Base-by-base conservation (phyloP, 30 jellyfish, hydroid and myxozoan species). In the Rhopilema esculentum region DNA sequence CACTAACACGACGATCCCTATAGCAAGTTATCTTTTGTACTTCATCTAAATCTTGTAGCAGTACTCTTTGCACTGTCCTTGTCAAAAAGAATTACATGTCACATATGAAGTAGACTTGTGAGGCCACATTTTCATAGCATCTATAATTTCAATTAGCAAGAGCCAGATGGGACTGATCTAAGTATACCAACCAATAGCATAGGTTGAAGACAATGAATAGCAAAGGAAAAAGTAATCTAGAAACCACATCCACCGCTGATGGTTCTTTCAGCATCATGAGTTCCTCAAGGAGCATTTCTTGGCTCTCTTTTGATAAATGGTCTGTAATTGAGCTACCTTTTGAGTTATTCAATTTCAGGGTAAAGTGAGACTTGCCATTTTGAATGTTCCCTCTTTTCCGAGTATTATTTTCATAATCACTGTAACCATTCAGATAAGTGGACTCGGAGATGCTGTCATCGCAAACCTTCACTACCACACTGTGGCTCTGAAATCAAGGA, bases 261-360 rank as follows among this genome's bases (percentile, higher is more conserved):
- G 93, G 93, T 72, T 75, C 66, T 71, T 85, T 85, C 16, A 85
- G 85, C 66, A 64, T 73, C 30, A 85, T 76, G 85, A 85, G 94
- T 27, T 85, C 94, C 88, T 74, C 94, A 68, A 85, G 94, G 50
- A 85, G 79, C 76, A 73, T 21, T 25, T 85, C 88, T 65, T 85
- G 88, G 6, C 76, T 69, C 83, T 85, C 94, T 75, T 71, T 79
- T 40, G 88, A 65, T 63, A 75, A 61, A 21, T 48, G 24, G 23
- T 73, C 88, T 9, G 80, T 61, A 19, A 57, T 40, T 33, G 85
- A 57, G 49, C 27, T 48, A 49, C 71, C 12, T 40, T 85, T 85
- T 0, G 85, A 32, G 65, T 53, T 57, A 24, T 74, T 85, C 40
- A 74, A 20, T 49, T 74, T 85, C 64, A 74, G 61, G 9, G 79